Evolutionary conservation across 1,140 invertebrate species (phyloP).

Genomic region (Neodiprion lecontei): DNA sequence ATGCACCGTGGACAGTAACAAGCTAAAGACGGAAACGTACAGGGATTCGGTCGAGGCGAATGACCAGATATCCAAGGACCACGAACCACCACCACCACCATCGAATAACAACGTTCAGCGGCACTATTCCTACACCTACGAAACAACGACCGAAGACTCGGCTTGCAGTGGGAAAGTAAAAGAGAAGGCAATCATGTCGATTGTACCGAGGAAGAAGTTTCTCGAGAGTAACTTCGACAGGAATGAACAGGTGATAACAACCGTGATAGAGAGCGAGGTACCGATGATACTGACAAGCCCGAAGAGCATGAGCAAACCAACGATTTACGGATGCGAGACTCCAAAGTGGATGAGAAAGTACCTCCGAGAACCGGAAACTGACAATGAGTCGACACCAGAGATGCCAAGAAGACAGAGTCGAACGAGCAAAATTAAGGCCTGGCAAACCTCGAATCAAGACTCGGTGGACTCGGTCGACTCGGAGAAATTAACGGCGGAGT

Average conservation of each 20-base stretch:
- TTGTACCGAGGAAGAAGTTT: conserved; percentile 50
- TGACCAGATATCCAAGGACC: too few relatives aligned
- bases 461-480: conserved; percentile 4
- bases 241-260: conserved; percentile 56
- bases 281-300: conserved; percentile 47
- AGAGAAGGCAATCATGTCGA: conserved; percentile 26
- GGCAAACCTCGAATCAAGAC: background rate
- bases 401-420: conserved; percentile 21
- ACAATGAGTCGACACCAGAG: conserved; percentile 34
- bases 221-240: conserved; percentile 57
- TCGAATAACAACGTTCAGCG: conserved; percentile 37
- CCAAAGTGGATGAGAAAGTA: conserved; percentile 56
- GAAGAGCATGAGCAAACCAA: conserved; percentile 50
- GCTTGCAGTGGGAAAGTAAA: background rate
- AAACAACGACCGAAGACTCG: conserved; percentile 39
- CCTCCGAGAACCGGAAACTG: conserved; percentile 34
- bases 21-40: conserved; percentile 40
- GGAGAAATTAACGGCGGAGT: background rate
- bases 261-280: conserved; percentile 53
- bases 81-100: background rate
- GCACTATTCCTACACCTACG: conserved; percentile 56
- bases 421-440: background rate
- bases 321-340: conserved; percentile 47
- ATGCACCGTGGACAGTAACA: conserved; percentile 27
- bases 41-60: background rate